Evolutionary conservation across 2,888 invertebrate species (phyloP).

Genomic region (Heliconius cydno): DNA sequence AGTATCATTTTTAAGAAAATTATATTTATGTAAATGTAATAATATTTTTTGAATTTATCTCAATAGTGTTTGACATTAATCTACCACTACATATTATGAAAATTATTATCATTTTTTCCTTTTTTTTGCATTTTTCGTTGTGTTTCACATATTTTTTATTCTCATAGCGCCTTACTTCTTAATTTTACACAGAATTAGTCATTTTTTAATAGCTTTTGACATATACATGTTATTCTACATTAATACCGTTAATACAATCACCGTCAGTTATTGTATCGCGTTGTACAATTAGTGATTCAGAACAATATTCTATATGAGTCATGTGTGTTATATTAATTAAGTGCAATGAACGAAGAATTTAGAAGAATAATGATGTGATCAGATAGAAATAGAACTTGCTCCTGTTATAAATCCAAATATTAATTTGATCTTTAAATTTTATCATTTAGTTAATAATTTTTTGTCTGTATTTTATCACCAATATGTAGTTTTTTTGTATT

Average conservation of each 20-base stretch:
- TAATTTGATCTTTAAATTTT: background rate
- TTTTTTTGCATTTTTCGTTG: no score
- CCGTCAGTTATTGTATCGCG: slow-evolving; percentile 48
- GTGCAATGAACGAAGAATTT: slow-evolving; percentile 55
- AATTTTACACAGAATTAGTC: background rate
- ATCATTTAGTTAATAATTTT: background rate
- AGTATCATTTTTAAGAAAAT: no score
- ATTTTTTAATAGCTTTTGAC: background rate
- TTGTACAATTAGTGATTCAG: slow-evolving; percentile 70
- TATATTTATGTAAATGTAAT: no score
- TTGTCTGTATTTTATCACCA: background rate
- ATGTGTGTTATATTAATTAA: slow-evolving; percentile 57
- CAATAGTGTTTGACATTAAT: no score
- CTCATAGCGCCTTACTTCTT: background rate
- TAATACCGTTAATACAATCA: slow-evolving; percentile 41
- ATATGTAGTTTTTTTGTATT: background rate
- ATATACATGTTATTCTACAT: background rate
- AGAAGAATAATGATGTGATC: slow-evolving; percentile 63
- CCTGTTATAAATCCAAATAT: background rate
- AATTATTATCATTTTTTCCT: no score
- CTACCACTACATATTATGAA: no score
- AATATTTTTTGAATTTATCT: no score
- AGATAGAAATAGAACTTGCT: slow-evolving; percentile 60
- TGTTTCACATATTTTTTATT: background rate
- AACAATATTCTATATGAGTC: slow-evolving; percentile 55